These are phyloP conservation scores for Neoaliturus tenellus DNA, from an alignment of 2,888 invertebrate genomes.

Conservation along the genomic window DNA sequence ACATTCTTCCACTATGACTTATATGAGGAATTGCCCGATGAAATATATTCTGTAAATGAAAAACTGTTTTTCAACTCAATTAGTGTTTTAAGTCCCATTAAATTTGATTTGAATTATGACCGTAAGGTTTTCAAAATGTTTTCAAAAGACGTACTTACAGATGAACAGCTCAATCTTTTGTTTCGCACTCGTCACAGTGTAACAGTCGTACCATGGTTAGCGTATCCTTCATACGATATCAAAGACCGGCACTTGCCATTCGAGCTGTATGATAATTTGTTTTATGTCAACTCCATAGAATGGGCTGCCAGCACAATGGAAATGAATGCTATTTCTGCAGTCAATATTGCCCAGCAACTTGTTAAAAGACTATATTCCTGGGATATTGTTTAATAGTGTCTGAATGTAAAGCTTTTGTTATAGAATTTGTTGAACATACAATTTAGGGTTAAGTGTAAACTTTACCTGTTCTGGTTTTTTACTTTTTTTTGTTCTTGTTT, in stretches of 20 bases:
- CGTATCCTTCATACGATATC: slow-evolving; percentile 75
- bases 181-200: slow-evolving; percentile 72
- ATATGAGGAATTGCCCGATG: slow-evolving; percentile 69
- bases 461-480: no score
- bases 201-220: slow-evolving; percentile 74
- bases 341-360: slow-evolving; percentile 79
- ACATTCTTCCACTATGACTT: slow-evolving; percentile 71
- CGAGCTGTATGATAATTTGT: slow-evolving; percentile 74
- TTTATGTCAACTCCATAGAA: slow-evolving; percentile 79
- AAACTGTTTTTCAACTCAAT: slow-evolving; percentile 74
- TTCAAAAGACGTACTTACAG: slow-evolving; percentile 72
- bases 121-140: slow-evolving; percentile 77
- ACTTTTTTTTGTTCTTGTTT: no score
- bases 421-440: no score
- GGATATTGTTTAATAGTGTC: no score
- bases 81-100: slow-evolving; percentile 71
- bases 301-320: slow-evolving; percentile 82
- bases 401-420: no score
- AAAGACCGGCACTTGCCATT: slow-evolving; percentile 68
- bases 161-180: slow-evolving; percentile 72
- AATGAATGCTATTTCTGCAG: slow-evolving; percentile 78
- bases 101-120: slow-evolving; percentile 64
- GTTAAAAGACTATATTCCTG: no score
- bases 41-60: slow-evolving; percentile 73
- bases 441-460: no score